Conservation (phyloP, 2,888 invertebrate genomes). For the Mantis religiosa region DNA sequence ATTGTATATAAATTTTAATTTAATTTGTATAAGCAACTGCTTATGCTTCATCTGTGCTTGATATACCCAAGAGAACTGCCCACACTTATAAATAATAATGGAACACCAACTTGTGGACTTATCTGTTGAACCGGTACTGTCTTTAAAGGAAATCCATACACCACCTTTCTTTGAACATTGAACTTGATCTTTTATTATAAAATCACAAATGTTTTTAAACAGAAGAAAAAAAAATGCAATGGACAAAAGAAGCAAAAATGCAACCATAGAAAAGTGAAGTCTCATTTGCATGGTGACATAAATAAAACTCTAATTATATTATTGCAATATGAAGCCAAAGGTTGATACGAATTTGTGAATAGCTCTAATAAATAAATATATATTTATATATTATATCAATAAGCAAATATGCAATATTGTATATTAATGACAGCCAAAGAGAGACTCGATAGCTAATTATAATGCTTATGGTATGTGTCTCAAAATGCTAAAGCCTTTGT, state of each 20-base stretch:
- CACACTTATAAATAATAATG: not conserved
- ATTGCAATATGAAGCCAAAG: conserved; percentile 14
- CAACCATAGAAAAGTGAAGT: not conserved
- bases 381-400: conserved; percentile 7
- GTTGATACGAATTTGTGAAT: conserved; percentile 13
- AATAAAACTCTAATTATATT: not conserved
- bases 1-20: not conserved
- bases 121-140: not conserved
- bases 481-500: not conserved
- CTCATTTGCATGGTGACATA: not conserved
- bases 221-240: not conserved
- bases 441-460: not conserved
- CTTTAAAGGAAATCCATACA: not conserved
- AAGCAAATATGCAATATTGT: not conserved
- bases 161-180: not conserved
- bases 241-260: too few relatives aligned
- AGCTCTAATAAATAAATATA: conserved; percentile 1
- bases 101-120: not conserved
- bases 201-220: not conserved
- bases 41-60: not conserved
- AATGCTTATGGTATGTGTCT: not conserved
- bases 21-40: not conserved
- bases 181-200: not conserved
- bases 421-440: not conserved
- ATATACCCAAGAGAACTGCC: not conserved